Evolutionary conservation across 2,888 invertebrate genomes (phyloP).

Genomic region (Oxyscelio sp.): DNA sequence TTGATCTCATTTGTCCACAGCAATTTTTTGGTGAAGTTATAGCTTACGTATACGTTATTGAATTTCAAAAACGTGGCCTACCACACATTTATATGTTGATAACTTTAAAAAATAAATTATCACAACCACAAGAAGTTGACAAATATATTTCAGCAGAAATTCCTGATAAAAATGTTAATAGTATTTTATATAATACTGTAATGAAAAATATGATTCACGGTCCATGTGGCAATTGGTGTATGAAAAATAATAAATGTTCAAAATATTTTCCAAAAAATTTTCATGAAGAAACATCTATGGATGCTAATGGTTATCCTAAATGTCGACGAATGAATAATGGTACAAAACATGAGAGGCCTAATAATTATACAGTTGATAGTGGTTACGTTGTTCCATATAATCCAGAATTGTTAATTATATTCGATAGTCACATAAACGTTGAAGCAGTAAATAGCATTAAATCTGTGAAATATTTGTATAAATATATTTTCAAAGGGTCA

Average conservation of each 20-base stretch:
- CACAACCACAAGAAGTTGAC: conserved; percentile 68
- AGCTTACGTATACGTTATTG: too few relatives aligned
- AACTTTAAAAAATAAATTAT: conserved; percentile 72
- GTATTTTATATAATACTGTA: conserved; percentile 70
- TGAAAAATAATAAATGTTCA: conserved; percentile 75
- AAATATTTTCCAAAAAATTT: conserved; percentile 80
- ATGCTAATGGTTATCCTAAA: conserved; percentile 38
- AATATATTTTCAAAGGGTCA: neutral
- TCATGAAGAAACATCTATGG: neutral
- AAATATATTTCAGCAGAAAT: conserved; percentile 68
- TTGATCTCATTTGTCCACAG: too few relatives aligned
- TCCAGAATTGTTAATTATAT: neutral
- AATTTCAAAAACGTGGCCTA: too few relatives aligned
- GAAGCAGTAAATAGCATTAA: neutral
- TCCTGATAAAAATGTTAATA: too few relatives aligned
- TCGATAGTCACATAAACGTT: neutral
- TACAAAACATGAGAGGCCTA: neutral
- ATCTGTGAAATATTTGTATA: neutral
- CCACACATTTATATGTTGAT: conserved; percentile 36
- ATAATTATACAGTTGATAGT: neutral
- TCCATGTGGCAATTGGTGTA: conserved; percentile 75
- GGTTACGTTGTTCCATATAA: neutral
- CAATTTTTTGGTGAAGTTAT: too few relatives aligned
- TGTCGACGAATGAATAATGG: neutral
- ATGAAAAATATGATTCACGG: conserved; percentile 82